Evolutionary conservation across 2,797 vertebrate species (phyloP).

Genomic region (Anableps anableps): DNA sequence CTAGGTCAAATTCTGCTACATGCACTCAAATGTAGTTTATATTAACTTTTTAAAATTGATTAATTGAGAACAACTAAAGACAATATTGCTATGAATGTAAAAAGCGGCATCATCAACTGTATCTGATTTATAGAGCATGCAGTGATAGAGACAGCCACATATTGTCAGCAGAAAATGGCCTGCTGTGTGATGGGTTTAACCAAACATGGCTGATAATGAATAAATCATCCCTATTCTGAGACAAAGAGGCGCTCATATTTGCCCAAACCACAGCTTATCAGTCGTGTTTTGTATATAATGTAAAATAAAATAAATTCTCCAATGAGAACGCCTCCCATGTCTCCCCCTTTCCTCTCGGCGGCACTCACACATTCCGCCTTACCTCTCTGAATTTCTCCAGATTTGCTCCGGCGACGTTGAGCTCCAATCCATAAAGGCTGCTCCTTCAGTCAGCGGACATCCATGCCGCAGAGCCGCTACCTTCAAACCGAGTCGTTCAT

Average conservation of each 20-base stretch:
- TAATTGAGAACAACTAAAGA: background rate
- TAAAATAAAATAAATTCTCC: conserved; percentile 10
- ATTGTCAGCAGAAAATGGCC: conserved; percentile 31
- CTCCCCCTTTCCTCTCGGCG: background rate
- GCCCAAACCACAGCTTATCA: background rate
- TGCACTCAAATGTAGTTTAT: background rate
- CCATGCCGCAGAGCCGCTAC: conserved; percentile 51
- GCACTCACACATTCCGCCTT: conserved; percentile 34
- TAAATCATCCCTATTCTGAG: background rate
- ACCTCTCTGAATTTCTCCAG: conserved; percentile 75
- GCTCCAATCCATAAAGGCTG: conserved; percentile 81
- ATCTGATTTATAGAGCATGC: conserved; percentile 22
- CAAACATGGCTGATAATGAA: background rate
- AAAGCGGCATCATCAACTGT: conserved; percentile 15
- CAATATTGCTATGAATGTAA: conserved; percentile 7
- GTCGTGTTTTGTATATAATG: background rate
- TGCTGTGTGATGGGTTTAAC: conserved; percentile 3
- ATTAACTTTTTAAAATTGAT: background rate
- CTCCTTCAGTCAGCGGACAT: conserved; percentile 56
- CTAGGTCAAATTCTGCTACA: conserved; percentile 23
- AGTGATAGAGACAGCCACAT: conserved; percentile 13
- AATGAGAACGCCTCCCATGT: conserved; percentile 18
- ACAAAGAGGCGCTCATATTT: background rate
- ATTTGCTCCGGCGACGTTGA: conserved; percentile 68
- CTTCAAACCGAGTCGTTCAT: conserved; percentile 51